Evolutionary conservation across 2,797 vertebrate genomes (phyloP), one percentile per base, ranked within the genome.

Genomic region (Lemur catta): DNA sequence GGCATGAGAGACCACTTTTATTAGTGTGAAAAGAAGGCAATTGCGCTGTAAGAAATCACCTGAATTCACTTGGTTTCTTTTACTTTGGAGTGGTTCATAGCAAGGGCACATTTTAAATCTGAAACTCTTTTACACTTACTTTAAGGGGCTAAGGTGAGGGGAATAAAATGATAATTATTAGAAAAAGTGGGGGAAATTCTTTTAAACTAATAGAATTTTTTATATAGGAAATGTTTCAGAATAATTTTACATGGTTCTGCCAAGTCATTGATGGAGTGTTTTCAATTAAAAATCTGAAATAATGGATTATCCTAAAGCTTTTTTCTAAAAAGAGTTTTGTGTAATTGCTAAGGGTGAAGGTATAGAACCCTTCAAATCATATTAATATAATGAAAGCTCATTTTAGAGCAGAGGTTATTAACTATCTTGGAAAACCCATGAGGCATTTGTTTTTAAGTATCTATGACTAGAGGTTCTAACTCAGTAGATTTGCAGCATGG

Each of bases 81-180:
- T 22, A 92, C 41, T 88, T 88, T 88, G 46, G 82, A 75, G 38
- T 84, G 17, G 55, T 92, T 96, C 93, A 28, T 63, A 48, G 93
- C 52, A 93, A 95, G 81, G 90, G 24, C 11, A 86, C 55, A 94
- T 74, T 97, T 96, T 95, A 98, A 93, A 63, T n/a, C 5, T 78
- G 55, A 3, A 97, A 95, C 75, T 95, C 35, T 8, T 95, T 82
- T 96, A 91, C 28, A 69, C 2, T 82, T 78, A 78, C 89, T 95
- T 94, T 92, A 96, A 91, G 33, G n/a, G 15, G 5, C 43, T 67
- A 15, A 4, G 26, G 7, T 72, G 17, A 41, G 17, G 61, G 22
- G 7, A 84, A 91, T 96, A 75, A 95, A 93, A 61, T 93, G 69
- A 18, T 14, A 94, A 94, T 89, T 93, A 13, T 75, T 92, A 84